Percentiles rank a stretch among this genome's conserved stretches.
Conservation (phyloP, 1,140 invertebrate species). For the Sipha flava region DNA sequence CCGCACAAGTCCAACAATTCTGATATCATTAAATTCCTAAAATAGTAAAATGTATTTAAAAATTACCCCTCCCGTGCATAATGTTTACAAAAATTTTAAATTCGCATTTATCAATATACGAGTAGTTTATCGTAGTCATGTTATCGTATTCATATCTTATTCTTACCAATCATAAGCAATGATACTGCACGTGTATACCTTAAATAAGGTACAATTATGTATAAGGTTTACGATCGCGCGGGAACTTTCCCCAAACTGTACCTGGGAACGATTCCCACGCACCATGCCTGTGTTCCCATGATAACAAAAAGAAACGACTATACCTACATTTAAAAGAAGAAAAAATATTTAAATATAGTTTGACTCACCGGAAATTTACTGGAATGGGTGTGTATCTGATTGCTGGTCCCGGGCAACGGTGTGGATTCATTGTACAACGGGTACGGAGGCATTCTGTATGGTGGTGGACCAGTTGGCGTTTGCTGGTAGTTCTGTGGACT, state of each 20-base stretch:
- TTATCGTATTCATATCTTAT: not conserved
- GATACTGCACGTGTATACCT: no score
- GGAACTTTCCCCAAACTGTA: not conserved
- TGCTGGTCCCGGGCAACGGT: constrained; percentile 43
- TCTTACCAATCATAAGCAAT: not conserved
- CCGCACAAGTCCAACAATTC: not conserved
- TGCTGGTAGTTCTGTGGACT: constrained; percentile 13
- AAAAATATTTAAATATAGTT: not conserved
- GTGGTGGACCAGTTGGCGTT: constrained; percentile 42
- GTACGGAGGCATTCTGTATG: constrained; percentile 48
- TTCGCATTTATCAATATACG: not conserved
- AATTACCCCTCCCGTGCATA: not conserved
- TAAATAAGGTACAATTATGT: no score
- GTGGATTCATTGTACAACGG: constrained; percentile 45
- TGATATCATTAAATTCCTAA: not conserved
- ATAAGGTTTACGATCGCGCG: no score
- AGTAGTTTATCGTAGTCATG: not conserved
- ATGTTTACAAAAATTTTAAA: not conserved
- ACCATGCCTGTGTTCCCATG: not conserved
- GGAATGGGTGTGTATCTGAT: constrained; percentile 61
- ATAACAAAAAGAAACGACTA: not conserved
- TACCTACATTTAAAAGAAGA: not conserved
- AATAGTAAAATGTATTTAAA: not conserved
- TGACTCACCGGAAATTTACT: constrained; percentile 66
- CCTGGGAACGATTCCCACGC: constrained; percentile 1